Evolutionary conservation across 2,113 vertebrate species (phyloP).

Genomic region (Syngnathus floridae): DNA sequence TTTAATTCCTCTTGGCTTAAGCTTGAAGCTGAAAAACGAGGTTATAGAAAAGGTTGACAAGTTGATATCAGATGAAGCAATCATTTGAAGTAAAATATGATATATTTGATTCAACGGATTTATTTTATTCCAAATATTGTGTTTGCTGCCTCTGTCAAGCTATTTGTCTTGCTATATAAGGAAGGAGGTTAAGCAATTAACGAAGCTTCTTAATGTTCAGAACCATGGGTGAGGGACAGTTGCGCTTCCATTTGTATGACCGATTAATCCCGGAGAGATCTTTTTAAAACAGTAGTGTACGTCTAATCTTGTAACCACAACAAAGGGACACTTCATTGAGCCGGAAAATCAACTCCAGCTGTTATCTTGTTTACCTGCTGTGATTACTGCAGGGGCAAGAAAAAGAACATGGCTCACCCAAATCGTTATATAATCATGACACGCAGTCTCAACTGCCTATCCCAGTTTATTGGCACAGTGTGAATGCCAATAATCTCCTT

Average conservation of each 20-base stretch:
- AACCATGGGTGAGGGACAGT: background rate
- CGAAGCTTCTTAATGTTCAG: background rate
- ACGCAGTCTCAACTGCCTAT: background rate
- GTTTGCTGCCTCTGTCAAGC: too few relatives aligned
- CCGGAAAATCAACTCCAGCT: background rate
- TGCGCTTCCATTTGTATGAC: background rate
- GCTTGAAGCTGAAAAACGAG: background rate
- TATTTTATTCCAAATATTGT: too few relatives aligned
- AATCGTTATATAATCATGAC: background rate
- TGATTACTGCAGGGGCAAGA: background rate
- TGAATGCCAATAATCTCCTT: too few relatives aligned
- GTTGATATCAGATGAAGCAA: background rate
- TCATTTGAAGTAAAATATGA: too few relatives aligned
- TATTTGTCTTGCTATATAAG: too few relatives aligned
- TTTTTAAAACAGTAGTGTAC: too few relatives aligned
- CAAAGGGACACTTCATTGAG: background rate
- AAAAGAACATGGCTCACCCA: background rate
- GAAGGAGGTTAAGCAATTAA: too few relatives aligned
- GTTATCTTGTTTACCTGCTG: background rate
- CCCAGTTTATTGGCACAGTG: background rate
- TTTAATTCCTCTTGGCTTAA: slow-evolving; percentile 30
- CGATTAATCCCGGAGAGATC: background rate
- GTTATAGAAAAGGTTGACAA: background rate
- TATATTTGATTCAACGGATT: too few relatives aligned
- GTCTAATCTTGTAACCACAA: too few relatives aligned